Percentiles rank a stretch among this genome's conserved stretches.
These are phyloP conservation scores for Brenthis ino DNA, from an alignment of 2,888 invertebrate species.

Conservation along the genomic window DNA sequence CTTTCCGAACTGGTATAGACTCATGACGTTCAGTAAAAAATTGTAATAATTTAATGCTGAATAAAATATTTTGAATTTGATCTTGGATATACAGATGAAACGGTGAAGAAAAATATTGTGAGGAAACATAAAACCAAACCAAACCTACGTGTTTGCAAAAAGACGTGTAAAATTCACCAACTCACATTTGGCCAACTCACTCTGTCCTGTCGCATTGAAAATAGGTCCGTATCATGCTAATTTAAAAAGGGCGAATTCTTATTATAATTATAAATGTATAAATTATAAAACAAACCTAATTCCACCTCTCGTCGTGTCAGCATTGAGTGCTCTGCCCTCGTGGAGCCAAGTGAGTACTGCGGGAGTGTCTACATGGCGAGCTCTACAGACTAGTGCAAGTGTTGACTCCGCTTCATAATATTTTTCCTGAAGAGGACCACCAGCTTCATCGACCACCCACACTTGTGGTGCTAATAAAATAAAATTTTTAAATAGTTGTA, in stretches of 20 bases:
- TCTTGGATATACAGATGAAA: no score
- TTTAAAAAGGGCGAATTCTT: no score
- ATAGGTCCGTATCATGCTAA: no score
- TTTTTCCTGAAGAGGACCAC: conserved; percentile 84
- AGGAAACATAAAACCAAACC: no score
- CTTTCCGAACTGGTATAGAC: no score
- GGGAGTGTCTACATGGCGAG: conserved; percentile 70
- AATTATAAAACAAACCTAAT: conserved; percentile 73
- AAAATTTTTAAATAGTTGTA: neutral
- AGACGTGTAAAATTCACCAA: no score
- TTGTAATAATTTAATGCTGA: no score
- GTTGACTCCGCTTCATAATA: conserved; percentile 87
- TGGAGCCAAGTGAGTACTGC: conserved; percentile 84
- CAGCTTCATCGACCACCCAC: conserved; percentile 85
- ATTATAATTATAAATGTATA: neutral
- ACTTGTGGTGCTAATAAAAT: conserved; percentile 84
- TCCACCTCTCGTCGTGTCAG: conserved; percentile 85
- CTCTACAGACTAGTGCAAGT: conserved; percentile 84
- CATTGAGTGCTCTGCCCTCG: conserved; percentile 83
- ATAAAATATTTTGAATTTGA: neutral
- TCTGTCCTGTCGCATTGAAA: no score
- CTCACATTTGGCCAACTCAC: no score
- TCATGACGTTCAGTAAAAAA: no score
- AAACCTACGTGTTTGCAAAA: no score
- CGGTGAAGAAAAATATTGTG: no score